These are phyloP conservation scores for Barnardius zonarius DNA, from an alignment of 2,113 vertebrate species.

Conservation along the genomic window DNA sequence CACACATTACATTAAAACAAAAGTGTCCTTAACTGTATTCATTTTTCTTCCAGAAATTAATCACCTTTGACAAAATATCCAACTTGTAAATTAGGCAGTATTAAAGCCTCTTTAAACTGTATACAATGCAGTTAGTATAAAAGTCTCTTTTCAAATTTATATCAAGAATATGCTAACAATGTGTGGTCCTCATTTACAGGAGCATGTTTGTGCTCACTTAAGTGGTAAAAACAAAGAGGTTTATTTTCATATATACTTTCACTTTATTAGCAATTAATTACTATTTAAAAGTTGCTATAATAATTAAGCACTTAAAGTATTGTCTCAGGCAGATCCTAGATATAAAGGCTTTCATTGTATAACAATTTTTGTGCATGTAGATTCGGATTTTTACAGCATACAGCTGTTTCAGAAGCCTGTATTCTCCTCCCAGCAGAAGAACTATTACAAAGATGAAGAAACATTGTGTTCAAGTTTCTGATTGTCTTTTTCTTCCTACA, in stretches of 20 bases:
- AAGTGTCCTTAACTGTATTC: neutral
- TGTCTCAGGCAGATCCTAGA: neutral
- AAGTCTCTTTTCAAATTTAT: neutral
- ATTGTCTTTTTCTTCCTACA: neutral
- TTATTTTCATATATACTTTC: neutral
- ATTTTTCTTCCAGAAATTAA: neutral
- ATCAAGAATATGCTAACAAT: neutral
- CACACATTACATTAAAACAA: neutral
- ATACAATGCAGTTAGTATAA: neutral
- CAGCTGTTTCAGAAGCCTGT: neutral
- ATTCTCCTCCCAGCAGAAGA: neutral
- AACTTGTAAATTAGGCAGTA: neutral
- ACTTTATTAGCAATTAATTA: neutral
- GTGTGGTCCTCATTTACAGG: neutral
- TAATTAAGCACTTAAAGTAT: neutral
- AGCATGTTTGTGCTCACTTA: neutral
- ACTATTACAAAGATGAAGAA: neutral
- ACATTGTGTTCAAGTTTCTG: neutral
- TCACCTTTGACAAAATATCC: neutral
- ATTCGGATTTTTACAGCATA: neutral
- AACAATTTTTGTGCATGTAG: neutral
- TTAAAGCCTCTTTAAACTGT: neutral
- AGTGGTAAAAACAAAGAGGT: neutral
- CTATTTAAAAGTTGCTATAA: neutral
- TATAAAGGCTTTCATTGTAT: neutral